Conservation (phyloP, 2,888 invertebrate genomes). For the Mesochorus sp. region DNA sequence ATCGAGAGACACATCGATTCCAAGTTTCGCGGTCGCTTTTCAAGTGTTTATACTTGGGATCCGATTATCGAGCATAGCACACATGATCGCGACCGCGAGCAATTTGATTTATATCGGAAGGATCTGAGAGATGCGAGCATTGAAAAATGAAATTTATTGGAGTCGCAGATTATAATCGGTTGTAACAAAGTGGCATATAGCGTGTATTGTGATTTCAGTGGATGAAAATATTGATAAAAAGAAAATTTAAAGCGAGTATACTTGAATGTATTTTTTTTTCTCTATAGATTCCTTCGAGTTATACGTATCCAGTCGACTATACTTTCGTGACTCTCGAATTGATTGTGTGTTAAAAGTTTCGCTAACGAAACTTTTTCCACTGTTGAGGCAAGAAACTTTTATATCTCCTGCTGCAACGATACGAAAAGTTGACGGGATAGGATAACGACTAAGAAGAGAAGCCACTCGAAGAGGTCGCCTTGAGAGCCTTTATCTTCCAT, state of each 20-base stretch:
- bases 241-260: neutral
- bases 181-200: too few relatives aligned
- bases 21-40: conserved; percentile 53
- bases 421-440: neutral
- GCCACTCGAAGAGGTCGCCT: conserved; percentile 24
- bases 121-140: too few relatives aligned
- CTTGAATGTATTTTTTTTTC: too few relatives aligned
- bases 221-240: too few relatives aligned
- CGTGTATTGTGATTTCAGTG: too few relatives aligned
- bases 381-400: conserved; percentile 9
- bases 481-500: conserved; percentile 21
- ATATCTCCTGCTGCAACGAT: neutral
- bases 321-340: too few relatives aligned
- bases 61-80: conserved; percentile 55
- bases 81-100: conserved; percentile 30
- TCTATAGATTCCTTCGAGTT: too few relatives aligned
- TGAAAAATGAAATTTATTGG: too few relatives aligned
- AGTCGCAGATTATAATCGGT: too few relatives aligned
- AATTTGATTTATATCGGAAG: conserved; percentile 54
- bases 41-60: conserved; percentile 55
- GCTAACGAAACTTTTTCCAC: too few relatives aligned
- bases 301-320: too few relatives aligned
- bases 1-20: conserved; percentile 48
- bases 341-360: too few relatives aligned
- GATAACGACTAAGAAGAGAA: conserved; percentile 11